phyloP scores from a whole-genome alignment of 2,113 vertebrate species.

The Naja naja region DNA sequence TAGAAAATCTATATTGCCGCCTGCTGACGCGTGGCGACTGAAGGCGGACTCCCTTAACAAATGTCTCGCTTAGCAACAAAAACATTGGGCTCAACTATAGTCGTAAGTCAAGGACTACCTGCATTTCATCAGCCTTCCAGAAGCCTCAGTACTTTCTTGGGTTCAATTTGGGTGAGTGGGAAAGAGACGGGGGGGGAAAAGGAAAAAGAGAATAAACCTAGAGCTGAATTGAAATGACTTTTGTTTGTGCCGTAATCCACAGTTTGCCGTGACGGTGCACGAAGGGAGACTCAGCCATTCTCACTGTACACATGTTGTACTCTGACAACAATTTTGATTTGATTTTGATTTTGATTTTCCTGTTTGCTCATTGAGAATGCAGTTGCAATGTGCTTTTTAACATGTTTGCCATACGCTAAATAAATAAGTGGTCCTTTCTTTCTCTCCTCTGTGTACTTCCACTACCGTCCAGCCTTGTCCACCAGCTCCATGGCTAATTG shows the following conservation, averaged over 20 bases:
- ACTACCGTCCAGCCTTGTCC: neutral
- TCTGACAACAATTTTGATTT: too few species aligned
- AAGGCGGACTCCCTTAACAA: too few species aligned
- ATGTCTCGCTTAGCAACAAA: too few species aligned
- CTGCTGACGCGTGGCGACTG: too few species aligned
- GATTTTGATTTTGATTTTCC: neutral
- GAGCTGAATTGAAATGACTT: neutral
- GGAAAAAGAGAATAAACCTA: neutral
- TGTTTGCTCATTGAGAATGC: neutral
- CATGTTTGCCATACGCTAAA: neutral
- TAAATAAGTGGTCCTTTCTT: constrained; percentile 1
- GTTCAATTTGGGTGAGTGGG: neutral
- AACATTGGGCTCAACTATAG: too few species aligned
- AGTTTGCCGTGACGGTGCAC: neutral
- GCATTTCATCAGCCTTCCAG: neutral
- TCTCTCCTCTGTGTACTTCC: constrained; percentile 35
- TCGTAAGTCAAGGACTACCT: too few species aligned
- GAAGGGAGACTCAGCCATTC: too few species aligned
- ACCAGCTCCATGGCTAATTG: constrained; percentile 27
- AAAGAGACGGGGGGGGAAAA: rapidly evolving
- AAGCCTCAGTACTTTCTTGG: neutral
- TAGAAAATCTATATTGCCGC: too few species aligned
- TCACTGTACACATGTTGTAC: too few species aligned
- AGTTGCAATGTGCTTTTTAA: neutral
- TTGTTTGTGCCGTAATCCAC: neutral